Conservation (phyloP, 2,113 vertebrate genomes). For the Motacilla alba region DNA sequence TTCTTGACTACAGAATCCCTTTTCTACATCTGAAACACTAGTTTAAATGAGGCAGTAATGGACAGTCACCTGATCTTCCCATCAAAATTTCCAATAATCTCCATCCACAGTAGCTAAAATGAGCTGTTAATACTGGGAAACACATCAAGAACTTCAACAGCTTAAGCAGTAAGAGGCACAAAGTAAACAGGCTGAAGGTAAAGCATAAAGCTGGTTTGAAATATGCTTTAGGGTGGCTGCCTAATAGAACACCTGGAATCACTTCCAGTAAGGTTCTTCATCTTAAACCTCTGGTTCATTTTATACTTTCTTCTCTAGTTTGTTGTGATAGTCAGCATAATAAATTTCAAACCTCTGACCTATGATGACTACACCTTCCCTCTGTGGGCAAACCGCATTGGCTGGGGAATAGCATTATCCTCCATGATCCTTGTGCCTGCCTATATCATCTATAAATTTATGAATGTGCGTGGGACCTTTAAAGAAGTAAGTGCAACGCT, state of each 20-base stretch:
- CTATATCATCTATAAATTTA: conserved; percentile 91
- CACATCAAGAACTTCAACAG: background rate
- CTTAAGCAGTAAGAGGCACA: background rate
- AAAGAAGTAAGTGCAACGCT: conserved; percentile 81
- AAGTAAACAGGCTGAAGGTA: background rate
- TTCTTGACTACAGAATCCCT: background rate
- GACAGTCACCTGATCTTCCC: background rate
- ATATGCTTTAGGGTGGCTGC: background rate
- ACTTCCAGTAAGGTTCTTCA: background rate
- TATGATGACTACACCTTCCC: conserved; percentile 93
- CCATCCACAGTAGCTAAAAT: background rate
- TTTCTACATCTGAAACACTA: background rate
- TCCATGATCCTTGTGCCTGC: conserved; percentile 92
- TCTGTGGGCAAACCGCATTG: conserved; percentile 85
- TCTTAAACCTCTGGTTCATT: background rate
- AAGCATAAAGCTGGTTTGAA: background rate
- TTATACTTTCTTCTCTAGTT: conserved; percentile 75
- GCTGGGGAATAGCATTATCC: conserved; percentile 91
- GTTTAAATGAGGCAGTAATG: background rate
- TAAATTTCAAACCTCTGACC: conserved; percentile 85
- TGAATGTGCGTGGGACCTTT: conserved; percentile 82
- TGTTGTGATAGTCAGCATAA: conserved; percentile 91
- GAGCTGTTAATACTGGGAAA: background rate
- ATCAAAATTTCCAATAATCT: background rate
- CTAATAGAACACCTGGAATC: background rate